Evolutionary conservation across 2,797 vertebrate genomes (phyloP).

Genomic region (Crossoptilon crossoptilon): DNA sequence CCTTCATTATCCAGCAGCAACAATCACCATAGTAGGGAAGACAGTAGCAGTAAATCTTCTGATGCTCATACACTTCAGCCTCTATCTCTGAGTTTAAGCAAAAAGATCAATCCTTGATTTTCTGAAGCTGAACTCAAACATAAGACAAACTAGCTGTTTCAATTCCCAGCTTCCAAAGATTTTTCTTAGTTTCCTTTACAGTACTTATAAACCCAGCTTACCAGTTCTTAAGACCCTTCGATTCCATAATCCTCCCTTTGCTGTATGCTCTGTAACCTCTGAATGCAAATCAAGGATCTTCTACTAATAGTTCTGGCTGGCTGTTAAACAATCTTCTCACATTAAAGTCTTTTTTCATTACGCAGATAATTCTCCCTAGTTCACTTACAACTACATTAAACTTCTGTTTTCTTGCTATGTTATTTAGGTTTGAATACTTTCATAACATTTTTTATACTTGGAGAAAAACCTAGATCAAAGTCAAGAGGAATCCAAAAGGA

Average conservation of each 20-base stretch:
- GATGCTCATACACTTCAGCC: background rate
- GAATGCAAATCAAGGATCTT: conserved; percentile 51
- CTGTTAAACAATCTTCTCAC: conserved; percentile 7
- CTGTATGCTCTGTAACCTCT: conserved; percentile 12
- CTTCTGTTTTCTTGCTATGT: background rate
- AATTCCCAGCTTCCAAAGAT: background rate
- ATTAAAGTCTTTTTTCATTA: background rate
- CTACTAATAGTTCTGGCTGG: conserved; percentile 9
- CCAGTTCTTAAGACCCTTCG: conserved; percentile 30
- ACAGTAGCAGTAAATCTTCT: conserved; percentile 2
- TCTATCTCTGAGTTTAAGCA: conserved; percentile 14
- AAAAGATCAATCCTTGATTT: conserved; percentile 28
- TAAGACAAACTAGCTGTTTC: conserved; percentile 11
- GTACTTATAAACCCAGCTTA: background rate
- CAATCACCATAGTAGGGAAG: background rate
- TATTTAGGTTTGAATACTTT: background rate
- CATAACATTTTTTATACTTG: background rate
- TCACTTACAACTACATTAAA: conserved; percentile 1
- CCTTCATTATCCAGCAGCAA: background rate
- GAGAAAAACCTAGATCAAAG: background rate
- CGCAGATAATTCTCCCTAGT: background rate
- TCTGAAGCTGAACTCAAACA: conserved; percentile 18
- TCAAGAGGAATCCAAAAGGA: background rate
- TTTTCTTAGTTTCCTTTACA: conserved; percentile 42
- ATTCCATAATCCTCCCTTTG: conserved; percentile 42